Conservation (phyloP, 2,797 vertebrate species). For the Phrynocephalus forsythii region DNA sequence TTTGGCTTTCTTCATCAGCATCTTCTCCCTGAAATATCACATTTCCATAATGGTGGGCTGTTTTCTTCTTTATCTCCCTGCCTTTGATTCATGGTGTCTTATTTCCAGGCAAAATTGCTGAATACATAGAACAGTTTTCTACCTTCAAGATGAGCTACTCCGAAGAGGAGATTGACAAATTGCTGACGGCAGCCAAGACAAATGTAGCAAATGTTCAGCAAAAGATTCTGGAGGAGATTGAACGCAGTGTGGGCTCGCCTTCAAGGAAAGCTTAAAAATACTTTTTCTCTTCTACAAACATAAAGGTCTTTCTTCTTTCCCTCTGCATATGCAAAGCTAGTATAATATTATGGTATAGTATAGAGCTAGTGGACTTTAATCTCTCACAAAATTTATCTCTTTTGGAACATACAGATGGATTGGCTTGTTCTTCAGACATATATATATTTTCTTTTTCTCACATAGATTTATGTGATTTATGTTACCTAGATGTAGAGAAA, state of each 20-base stretch:
- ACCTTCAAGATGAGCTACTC: constrained; percentile 17
- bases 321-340: too few relatives aligned
- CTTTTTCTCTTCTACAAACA: not conserved
- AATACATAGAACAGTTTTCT: constrained; percentile 22
- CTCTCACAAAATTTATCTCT: too few relatives aligned
- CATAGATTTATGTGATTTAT: too few relatives aligned
- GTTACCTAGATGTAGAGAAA: too few relatives aligned
- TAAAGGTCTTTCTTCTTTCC: not conserved
- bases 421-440: too few relatives aligned
- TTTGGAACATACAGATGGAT: too few relatives aligned
- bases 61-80: not conserved
- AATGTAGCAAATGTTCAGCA: constrained; percentile 29
- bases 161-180: constrained; percentile 2
- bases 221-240: constrained; percentile 27
- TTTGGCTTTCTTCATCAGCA: not conserved
- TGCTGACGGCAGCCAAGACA: constrained; percentile 21
- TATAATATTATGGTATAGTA: too few relatives aligned
- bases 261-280: not conserved
- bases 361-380: too few relatives aligned
- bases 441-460: too few relatives aligned
- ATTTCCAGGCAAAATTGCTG: constrained; percentile 24
- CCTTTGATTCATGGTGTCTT: not conserved
- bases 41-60: not conserved
- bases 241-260: not conserved
- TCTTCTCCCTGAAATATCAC: not conserved